Conservation (phyloP, 2,113 vertebrate genomes). For the Hydrochoerus hydrochaeris region DNA sequence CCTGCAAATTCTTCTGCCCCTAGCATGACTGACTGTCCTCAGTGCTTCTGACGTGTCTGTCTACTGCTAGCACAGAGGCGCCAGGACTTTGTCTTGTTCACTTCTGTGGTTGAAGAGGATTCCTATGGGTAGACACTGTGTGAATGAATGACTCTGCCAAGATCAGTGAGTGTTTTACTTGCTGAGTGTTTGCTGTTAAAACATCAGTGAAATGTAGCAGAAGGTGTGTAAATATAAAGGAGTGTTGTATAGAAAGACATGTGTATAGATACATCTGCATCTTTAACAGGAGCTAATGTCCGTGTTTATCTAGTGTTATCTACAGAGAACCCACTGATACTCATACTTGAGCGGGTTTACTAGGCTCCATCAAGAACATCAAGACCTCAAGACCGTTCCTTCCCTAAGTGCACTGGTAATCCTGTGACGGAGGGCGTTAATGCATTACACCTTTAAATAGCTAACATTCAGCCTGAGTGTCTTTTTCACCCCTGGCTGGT, state of each 20-base stretch:
- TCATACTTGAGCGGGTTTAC: background rate
- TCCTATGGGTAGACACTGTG: background rate
- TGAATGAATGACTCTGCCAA: background rate
- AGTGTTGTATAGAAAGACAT: conserved; percentile 9
- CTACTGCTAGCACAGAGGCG: background rate
- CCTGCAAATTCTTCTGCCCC: background rate
- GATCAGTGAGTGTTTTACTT: background rate
- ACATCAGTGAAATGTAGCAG: background rate
- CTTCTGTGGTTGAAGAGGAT: background rate
- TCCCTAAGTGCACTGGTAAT: background rate
- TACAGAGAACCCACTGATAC: background rate
- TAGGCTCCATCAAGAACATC: background rate
- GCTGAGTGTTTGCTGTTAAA: background rate
- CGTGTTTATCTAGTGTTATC: conserved; percentile 49
- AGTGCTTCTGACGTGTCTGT: background rate
- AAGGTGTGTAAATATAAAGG: background rate
- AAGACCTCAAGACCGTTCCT: background rate
- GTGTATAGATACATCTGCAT: background rate
- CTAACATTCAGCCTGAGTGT: background rate
- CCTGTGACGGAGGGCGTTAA: conserved; percentile 1
- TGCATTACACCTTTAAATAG: conserved; percentile 2
- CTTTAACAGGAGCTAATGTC: background rate
- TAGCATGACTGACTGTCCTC: background rate
- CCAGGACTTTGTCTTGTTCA: background rate
- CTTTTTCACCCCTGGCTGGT: background rate